Conservation (phyloP, 2,888 invertebrate genomes). For the Periphyllus acericola region DNA sequence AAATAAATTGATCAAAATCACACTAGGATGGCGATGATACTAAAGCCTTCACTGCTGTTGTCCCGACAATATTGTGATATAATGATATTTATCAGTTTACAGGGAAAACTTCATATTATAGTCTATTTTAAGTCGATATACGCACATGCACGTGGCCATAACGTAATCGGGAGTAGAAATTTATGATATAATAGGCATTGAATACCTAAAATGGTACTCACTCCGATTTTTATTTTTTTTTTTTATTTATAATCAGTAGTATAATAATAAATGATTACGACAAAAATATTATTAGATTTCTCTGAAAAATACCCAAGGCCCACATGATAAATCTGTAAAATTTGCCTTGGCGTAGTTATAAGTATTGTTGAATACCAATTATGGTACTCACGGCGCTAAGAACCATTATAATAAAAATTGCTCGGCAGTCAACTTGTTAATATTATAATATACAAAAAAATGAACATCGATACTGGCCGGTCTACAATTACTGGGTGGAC, state of each 20-base stretch:
- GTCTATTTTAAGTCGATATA: no score
- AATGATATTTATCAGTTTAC: no score
- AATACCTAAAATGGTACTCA: conserved; percentile 17
- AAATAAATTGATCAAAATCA: no score
- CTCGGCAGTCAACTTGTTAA: neutral
- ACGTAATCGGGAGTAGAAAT: conserved; percentile 4
- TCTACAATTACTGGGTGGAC: no score
- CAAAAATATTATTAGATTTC: conserved; percentile 29
- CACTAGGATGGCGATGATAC: no score
- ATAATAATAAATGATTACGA: conserved; percentile 21
- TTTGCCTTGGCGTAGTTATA: conserved; percentile 28
- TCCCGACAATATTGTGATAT: no score
- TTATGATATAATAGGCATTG: conserved; percentile 6
- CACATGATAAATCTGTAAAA: conserved; percentile 29
- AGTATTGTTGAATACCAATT: conserved; percentile 31
- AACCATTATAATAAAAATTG: conserved; percentile 12
- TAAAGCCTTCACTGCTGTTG: no score
- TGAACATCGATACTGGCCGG: no score
- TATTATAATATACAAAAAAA: no score
- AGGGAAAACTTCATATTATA: no score
- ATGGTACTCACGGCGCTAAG: conserved; percentile 22
- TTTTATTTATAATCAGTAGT: conserved; percentile 17
- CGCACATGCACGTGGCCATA: neutral
- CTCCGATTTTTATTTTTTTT: conserved; percentile 19
- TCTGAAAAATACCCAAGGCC: conserved; percentile 28